Conservation (phyloP, 2,113 vertebrate species). For the Apteryx owenii region DNA sequence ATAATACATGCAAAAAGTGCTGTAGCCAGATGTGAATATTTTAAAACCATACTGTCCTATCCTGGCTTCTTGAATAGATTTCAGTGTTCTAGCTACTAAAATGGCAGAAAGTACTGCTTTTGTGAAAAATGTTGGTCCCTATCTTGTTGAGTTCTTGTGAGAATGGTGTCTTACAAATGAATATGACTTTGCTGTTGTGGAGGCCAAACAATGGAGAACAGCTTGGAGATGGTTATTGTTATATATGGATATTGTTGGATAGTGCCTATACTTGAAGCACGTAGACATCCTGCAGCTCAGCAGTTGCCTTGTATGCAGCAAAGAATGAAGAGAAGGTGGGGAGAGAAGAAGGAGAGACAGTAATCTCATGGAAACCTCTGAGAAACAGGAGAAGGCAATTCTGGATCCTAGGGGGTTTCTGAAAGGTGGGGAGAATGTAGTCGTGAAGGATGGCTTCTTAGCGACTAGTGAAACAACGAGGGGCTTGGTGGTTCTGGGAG, state of each 20-base stretch:
- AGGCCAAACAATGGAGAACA: fast-evolving
- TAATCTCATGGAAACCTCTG: not conserved
- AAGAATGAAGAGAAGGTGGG: not conserved
- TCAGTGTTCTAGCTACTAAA: not conserved
- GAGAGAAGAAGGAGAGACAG: not conserved
- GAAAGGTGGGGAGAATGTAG: fast-evolving
- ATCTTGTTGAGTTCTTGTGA: not conserved
- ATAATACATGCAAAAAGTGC: not conserved
- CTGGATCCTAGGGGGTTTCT: fast-evolving
- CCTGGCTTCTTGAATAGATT: not conserved
- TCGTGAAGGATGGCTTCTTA: fast-evolving
- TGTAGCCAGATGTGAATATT: not conserved
- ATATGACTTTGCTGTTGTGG: not conserved
- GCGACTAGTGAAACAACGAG: fast-evolving
- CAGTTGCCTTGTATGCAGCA: not conserved
- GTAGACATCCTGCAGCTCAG: not conserved
- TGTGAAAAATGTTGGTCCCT: not conserved
- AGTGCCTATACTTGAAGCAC: not conserved
- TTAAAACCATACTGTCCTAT: not conserved
- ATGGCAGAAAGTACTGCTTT: not conserved
- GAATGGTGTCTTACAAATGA: not conserved
- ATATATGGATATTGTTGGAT: fast-evolving
- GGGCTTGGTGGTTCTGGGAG: not conserved
- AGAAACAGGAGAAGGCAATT: not conserved
- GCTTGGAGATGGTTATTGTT: not conserved